phyloP scores from a whole-genome alignment of 2,888 invertebrate genomes.

The Xanthorhoe designata region DNA sequence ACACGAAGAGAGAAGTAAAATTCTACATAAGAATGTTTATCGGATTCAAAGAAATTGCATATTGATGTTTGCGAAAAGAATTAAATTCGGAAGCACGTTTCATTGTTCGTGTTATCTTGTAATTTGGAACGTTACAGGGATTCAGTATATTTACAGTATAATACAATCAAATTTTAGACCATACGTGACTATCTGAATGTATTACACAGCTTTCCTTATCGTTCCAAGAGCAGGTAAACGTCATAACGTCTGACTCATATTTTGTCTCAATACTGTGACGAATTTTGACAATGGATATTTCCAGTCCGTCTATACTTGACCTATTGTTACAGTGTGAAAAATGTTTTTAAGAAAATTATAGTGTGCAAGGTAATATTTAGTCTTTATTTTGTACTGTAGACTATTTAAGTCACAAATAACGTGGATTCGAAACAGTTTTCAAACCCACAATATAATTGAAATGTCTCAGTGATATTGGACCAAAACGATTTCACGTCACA shows the following conservation, averaged over 20 bases:
- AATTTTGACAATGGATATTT: neutral
- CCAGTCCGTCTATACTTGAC: neutral
- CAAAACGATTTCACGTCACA: neutral
- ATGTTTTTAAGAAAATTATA: neutral
- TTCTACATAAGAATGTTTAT: neutral
- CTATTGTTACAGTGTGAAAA: neutral
- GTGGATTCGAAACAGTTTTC: too few species aligned
- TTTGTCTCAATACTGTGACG: neutral
- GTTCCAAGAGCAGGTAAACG: neutral
- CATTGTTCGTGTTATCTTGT: neutral
- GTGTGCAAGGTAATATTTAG: too few species aligned
- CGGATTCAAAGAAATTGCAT: neutral
- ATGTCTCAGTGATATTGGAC: neutral
- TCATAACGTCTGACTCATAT: neutral
- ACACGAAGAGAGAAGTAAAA: neutral
- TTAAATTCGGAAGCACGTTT: neutral
- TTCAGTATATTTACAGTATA: neutral
- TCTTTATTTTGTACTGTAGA: too few species aligned
- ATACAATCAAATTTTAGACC: neutral
- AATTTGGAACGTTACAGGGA: neutral
- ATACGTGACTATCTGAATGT: constrained; percentile 1
- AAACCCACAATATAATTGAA: too few species aligned
- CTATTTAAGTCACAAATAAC: too few species aligned
- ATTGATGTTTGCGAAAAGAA: neutral
- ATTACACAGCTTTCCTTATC: neutral